Evolutionary conservation across 2,888 invertebrate species (phyloP).

Genomic region (Cosmorhoe ocellata): DNA sequence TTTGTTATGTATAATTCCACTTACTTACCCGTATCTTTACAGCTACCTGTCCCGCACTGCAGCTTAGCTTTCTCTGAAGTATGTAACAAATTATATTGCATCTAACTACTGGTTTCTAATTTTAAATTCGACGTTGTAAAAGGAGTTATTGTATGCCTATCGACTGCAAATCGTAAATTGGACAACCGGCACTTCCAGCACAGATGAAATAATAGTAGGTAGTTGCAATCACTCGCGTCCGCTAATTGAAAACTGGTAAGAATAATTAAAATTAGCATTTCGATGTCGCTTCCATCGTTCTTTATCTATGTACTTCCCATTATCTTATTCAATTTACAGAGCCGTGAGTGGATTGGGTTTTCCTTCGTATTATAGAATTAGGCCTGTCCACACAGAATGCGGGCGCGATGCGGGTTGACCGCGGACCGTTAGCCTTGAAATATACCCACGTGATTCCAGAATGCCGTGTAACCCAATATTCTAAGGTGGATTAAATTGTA

Average conservation of each 20-base stretch:
- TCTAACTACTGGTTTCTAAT: constrained; percentile 39
- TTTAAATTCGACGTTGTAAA: constrained; percentile 36
- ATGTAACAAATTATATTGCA: constrained; percentile 33
- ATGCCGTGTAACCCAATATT: background rate
- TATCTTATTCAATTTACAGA: constrained; percentile 76
- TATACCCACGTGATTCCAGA: background rate
- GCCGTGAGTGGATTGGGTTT: constrained; percentile 62
- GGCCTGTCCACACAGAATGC: constrained; percentile 13
- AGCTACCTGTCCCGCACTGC: constrained; percentile 17
- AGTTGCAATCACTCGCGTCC: constrained; percentile 20
- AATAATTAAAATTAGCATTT: constrained; percentile 47
- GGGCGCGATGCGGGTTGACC: constrained; percentile 9
- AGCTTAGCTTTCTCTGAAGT: constrained; percentile 30
- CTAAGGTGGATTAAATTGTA: too few species aligned
- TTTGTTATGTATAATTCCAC: constrained; percentile 8
- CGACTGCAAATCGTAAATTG: constrained; percentile 34
- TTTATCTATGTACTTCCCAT: constrained; percentile 58
- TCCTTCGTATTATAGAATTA: constrained; percentile 50
- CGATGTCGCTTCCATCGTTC: constrained; percentile 44
- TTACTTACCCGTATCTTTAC: constrained; percentile 21
- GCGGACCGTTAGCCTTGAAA: background rate
- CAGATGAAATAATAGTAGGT: constrained; percentile 10
- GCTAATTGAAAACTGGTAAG: constrained; percentile 34
- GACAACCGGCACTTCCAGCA: constrained; percentile 27
- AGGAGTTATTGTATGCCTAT: constrained; percentile 33